phyloP scores from a whole-genome alignment of 1,140 invertebrate species.

The Leptopilina clavipes region DNA sequence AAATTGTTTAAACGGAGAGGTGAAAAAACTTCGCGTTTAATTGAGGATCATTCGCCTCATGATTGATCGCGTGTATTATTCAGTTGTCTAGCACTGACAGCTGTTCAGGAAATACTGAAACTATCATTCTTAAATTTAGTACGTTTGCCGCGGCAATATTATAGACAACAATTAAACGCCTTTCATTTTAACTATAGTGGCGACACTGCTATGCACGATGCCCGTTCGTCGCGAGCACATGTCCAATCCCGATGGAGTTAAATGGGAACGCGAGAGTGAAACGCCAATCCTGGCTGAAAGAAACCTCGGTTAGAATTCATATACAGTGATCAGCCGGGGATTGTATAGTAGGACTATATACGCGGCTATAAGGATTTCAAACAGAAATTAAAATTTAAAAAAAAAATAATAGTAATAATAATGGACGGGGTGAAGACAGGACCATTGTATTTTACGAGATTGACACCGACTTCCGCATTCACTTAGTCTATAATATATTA shows the following conservation, averaged over 20 bases:
- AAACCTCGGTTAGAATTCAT: constrained; percentile 60
- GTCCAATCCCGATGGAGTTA: constrained; percentile 62
- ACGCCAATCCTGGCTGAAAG: constrained; percentile 63
- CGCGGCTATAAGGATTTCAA: not conserved
- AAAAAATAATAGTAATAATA: too few relatives aligned
- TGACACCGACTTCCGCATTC: constrained; percentile 14
- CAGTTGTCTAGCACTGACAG: constrained; percentile 73
- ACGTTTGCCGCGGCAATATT: constrained; percentile 66
- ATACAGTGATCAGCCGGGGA: constrained; percentile 47
- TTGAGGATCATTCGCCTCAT: constrained; percentile 60
- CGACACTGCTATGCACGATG: constrained; percentile 64
- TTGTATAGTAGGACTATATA: not conserved
- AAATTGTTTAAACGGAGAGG: constrained; percentile 10
- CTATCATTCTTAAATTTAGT: constrained; percentile 73
- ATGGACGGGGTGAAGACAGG: not conserved
- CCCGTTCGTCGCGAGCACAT: constrained; percentile 46
- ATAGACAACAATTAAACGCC: constrained; percentile 72
- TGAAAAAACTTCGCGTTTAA: constrained; percentile 43
- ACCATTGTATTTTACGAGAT: constrained; percentile 24
- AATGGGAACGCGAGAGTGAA: constrained; percentile 74
- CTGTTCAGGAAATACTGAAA: constrained; percentile 75
- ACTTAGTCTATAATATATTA: not conserved
- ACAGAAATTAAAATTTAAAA: not conserved
- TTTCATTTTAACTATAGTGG: constrained; percentile 75
- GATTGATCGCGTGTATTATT: constrained; percentile 55